Base-by-base conservation (phyloP, 2,113 vertebrate genomes). In the Nothoprocta perdicaria region DNA sequence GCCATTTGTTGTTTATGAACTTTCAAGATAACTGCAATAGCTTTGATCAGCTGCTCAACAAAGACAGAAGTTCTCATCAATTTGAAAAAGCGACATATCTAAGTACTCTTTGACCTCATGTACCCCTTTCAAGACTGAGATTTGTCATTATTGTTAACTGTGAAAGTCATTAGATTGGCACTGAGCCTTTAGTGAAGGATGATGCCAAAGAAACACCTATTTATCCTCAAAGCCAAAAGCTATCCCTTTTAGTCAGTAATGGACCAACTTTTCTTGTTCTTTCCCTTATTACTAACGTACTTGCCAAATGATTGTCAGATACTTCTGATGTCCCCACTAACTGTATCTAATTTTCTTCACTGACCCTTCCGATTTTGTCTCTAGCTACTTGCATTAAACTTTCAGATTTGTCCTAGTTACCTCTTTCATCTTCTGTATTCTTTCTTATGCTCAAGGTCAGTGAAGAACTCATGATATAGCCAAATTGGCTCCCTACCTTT, bases 361-460 rank as follows among this genome's bases (percentile, higher is more conserved):
- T 53, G 19, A 67, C 6, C 14, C 16, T 46, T 75, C 57, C 69
- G 55, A 11, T 38, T 38, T 66, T 52, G 27, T 23, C 24, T 78
- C 53, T 84, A 31, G 33, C 53, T 60, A 40, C 14, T 19, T 8
- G 31, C 0, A 0, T 1, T 83, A 24, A 23, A 35, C 18, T 84
- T 81, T 12, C 22, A 81, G 79, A 67, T 9, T 50, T 55, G 7
- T 53, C 8, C 52, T 31, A 55, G 29, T 41, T 26, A 23, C 27
- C 62, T 71, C 15, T 13, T 50, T 16, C 46, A 84, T 5, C 3
- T 26, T 74, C 62, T 38, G 1, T 60, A 14, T 73, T 82, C 43
- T 58, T 79, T 11, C 26, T 55, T 72, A 12, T 55, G 10, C 41
- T 72, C 53, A 93, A 85, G 5, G 29, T 60, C 48, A 72, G 10